These are phyloP conservation scores for Engraulis encrasicolus DNA, from an alignment of 2,113 vertebrate species.

Conservation along the genomic window DNA sequence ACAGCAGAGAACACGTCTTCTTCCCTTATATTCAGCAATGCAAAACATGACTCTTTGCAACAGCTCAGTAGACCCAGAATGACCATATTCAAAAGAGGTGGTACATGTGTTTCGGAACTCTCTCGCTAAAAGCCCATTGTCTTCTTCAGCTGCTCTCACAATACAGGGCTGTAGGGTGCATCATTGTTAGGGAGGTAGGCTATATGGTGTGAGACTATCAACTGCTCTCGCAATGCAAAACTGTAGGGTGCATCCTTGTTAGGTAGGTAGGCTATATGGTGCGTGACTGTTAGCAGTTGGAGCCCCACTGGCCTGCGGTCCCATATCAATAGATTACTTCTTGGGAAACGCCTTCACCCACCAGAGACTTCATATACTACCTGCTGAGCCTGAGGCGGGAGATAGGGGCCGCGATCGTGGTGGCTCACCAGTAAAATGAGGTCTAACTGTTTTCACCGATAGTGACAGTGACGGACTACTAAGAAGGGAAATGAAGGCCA, in stretches of 20 bases:
- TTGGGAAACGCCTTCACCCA: not conserved
- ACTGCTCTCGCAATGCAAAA: not conserved
- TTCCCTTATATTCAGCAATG: not conserved
- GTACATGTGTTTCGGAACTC: not conserved
- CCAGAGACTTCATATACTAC: no score
- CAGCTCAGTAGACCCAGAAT: not conserved
- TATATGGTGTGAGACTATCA: not conserved
- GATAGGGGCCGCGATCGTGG: not conserved
- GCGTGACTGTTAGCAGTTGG: not conserved
- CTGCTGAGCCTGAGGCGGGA: no score
- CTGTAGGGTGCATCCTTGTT: not conserved
- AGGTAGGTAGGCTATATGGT: not conserved
- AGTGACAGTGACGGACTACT: not conserved
- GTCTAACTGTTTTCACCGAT: conserved; percentile 4
- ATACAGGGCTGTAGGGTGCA: not conserved
- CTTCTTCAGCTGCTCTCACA: not conserved
- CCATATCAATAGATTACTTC: not conserved
- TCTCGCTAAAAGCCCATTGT: not conserved
- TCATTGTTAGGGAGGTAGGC: no score
- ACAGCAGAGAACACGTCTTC: no score
- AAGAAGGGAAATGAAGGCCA: not conserved
- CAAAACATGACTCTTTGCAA: not conserved
- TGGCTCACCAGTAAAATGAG: not conserved
- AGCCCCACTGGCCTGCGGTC: not conserved
- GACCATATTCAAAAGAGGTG: not conserved